Evolutionary conservation across 1,140 invertebrate species (phyloP), one percentile per base, ranked within the genome.

Genomic region (Drosophila malerkotliana): DNA sequence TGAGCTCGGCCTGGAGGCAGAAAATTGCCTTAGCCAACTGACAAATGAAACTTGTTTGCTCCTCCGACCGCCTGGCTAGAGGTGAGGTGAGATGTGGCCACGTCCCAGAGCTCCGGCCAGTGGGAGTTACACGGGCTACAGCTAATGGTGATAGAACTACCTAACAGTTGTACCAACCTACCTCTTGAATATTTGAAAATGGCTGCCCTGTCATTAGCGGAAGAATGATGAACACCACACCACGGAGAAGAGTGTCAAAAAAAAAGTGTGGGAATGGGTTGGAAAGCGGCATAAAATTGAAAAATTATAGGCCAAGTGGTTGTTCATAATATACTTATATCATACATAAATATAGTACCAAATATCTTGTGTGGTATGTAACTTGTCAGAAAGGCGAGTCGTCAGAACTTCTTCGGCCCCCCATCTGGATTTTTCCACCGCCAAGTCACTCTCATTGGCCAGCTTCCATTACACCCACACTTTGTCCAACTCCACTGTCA

Each of bases 391-490:
- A 37, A 37, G 12, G 10, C 67, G 48, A 47, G 12, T 4, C 32
- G 10, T 44, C 37, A 44, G n/a, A 7, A 44, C 37, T 44, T 26
- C 26, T 18, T 54, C 3, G 49, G 8, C 51, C 24, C 15, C 61
- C 32, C 64, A 34, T 5, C 3, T 10, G 48, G 8, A 9, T 30
- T 4, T 64, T 45, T 39, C 37, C 39, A 30, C 10, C 34, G 48
- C 12, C 64, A 45, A 32, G 51, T 21, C 52, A 26, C 53, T 76
- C 47, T 52, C 60, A 73, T 84, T 71, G 81, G 39, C 59, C 63
- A 67, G 72, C 49, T 74, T 69, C 68, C 69, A 75, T 78, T 85
- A 82, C 81, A 87, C 81, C 81, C 74, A 85, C 81, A 45, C 82
- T 60, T 34, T 4, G n/a, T 41, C 26, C 47, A 34, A 66, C 15